Percentiles rank a stretch among this genome's conserved stretches.
Conservation (phyloP, 2,113 vertebrate genomes). For the Oreocharis arfaki region DNA sequence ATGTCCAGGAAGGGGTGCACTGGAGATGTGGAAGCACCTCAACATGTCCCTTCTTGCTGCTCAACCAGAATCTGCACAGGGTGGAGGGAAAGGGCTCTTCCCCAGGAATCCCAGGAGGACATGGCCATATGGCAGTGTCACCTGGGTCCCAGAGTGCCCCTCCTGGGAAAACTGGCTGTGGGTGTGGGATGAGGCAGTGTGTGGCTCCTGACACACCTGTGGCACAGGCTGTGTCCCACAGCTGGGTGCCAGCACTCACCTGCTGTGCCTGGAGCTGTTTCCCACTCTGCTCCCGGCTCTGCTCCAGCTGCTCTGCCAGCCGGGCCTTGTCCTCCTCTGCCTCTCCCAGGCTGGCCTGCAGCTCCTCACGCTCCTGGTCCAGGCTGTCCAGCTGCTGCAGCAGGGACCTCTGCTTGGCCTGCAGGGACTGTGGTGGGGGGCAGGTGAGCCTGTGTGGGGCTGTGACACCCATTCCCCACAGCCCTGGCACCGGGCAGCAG, state of each 20-base stretch:
- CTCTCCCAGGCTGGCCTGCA: constrained; percentile 73
- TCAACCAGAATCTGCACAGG: not conserved
- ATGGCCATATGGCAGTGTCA: not conserved
- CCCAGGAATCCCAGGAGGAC: rapidly evolving
- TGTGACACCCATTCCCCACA: not conserved
- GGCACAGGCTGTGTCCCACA: not conserved
- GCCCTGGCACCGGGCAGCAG: not conserved
- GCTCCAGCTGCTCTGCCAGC: constrained; percentile 51
- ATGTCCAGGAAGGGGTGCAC: not conserved
- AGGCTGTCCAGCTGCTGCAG: constrained; percentile 80
- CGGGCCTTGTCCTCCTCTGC: constrained; percentile 62
- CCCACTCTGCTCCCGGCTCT: constrained; percentile 50
- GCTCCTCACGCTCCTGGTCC: constrained; percentile 80
- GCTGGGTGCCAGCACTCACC: constrained; percentile 51
- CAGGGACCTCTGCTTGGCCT: constrained; percentile 82
- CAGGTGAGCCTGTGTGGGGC: not conserved
- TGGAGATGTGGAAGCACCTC: not conserved
- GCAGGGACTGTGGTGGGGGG: constrained; percentile 75
- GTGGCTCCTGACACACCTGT: not conserved
- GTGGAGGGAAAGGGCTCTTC: not conserved
- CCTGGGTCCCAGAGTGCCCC: not conserved
- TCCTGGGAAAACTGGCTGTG: not conserved
- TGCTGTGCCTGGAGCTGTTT: constrained; percentile 74
- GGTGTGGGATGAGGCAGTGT: rapidly evolving
- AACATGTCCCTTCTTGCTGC: not conserved